Conservation (phyloP, 2,113 vertebrate genomes). For the Aleadryas rufinucha region DNA sequence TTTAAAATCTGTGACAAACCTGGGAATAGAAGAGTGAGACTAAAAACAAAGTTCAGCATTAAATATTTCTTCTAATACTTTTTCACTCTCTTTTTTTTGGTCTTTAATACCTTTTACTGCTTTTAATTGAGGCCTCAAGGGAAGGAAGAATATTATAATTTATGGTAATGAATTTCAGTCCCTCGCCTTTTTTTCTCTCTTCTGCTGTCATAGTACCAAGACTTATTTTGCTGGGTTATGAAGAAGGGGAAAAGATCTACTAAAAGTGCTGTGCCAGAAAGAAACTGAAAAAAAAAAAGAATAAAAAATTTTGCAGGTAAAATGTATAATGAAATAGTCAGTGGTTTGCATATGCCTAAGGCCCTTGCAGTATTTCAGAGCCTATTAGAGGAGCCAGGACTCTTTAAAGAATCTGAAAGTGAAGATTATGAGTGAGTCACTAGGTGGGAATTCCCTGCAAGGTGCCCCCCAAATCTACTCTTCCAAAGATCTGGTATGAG, state of each 20-base stretch:
- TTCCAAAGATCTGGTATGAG: not conserved
- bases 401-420: not conserved
- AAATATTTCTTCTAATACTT: not conserved
- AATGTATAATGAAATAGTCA: not conserved
- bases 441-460: not conserved
- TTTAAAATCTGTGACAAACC: not conserved
- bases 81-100: not conserved
- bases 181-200: not conserved
- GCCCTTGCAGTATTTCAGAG: not conserved
- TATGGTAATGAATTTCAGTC: slow-evolving; percentile 7
- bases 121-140: slow-evolving; percentile 15
- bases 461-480: not conserved
- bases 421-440: not conserved
- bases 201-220: not conserved
- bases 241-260: not conserved
- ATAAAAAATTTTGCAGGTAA: not conserved
- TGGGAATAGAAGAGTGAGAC: not conserved
- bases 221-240: not conserved
- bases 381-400: not conserved
- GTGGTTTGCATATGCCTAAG: not conserved
- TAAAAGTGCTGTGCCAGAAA: not conserved
- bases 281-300: not conserved
- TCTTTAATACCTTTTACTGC: not conserved
- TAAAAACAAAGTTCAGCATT: not conserved
- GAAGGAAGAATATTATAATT: slow-evolving; percentile 7